Evolutionary conservation across 2,888 invertebrate species (phyloP).

Genomic region (Dichetophora obliterata): DNA sequence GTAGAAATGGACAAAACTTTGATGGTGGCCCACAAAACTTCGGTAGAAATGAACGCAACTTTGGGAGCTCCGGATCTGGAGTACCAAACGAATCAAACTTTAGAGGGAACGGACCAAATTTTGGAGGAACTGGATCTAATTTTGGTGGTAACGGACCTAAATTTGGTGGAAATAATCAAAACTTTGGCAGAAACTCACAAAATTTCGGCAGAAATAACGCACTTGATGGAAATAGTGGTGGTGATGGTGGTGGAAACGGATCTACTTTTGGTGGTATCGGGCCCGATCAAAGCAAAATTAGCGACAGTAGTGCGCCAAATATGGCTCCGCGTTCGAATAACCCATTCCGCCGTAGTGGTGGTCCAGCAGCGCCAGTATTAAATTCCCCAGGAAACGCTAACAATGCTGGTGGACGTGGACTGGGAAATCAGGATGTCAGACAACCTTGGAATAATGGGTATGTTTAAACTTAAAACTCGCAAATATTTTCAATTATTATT

Average conservation of each 20-base stretch:
- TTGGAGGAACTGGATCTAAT: conserved; percentile 43
- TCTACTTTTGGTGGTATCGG: conserved; percentile 48
- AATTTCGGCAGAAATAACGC: conserved; percentile 31
- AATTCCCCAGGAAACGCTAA: conserved; percentile 28
- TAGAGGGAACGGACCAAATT: conserved; percentile 12
- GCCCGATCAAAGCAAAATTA: conserved; percentile 36
- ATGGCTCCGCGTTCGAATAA: conserved; percentile 47
- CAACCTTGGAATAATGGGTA: conserved; percentile 56
- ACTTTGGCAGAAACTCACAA: conserved; percentile 38
- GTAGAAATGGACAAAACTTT: conserved; percentile 41
- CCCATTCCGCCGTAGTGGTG: conserved; percentile 58
- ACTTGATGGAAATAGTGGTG: background rate
- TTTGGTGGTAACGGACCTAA: conserved; percentile 45
- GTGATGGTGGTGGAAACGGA: conserved; percentile 27
- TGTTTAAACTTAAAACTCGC: conserved; percentile 43
- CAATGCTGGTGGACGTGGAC: conserved; percentile 40
- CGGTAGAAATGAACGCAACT: conserved; percentile 45
- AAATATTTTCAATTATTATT: conserved; percentile 6
- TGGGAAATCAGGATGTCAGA: conserved; percentile 42
- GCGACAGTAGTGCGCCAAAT: conserved; percentile 27
- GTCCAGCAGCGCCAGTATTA: conserved; percentile 44
- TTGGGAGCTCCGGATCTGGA: conserved; percentile 42
- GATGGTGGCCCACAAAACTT: conserved; percentile 45
- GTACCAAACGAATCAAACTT: conserved; percentile 42
- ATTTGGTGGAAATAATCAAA: conserved; percentile 28